Evolutionary conservation across 1,140 invertebrate species (phyloP).

Genomic region (Propsilocerus akamusi): DNA sequence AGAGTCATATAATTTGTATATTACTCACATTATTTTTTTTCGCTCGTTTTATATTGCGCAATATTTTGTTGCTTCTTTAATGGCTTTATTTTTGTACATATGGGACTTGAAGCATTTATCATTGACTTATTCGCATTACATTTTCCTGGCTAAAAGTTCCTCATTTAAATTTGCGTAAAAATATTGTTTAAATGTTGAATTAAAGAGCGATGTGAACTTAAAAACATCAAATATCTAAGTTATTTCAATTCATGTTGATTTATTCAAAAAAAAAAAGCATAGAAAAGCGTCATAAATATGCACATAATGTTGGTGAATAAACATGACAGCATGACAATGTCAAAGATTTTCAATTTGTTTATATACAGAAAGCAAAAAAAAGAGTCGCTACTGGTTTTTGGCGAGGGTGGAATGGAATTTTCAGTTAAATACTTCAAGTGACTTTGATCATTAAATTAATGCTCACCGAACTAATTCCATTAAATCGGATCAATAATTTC

Average conservation of each 20-base stretch:
- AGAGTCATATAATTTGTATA: conserved; percentile 1
- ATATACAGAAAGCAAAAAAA: neutral
- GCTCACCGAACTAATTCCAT: neutral
- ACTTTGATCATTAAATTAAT: conserved; percentile 1
- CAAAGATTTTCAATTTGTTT: too few relatives aligned
- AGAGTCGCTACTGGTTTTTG: neutral
- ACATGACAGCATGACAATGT: conserved; percentile 2
- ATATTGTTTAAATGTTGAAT: too few relatives aligned
- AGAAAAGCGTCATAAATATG: too few relatives aligned
- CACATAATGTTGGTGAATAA: neutral
- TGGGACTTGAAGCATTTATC: neutral
- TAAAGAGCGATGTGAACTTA: too few relatives aligned
- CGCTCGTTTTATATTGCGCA: neutral
- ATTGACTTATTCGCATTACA: neutral
- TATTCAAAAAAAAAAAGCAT: too few relatives aligned
- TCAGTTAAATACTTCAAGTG: neutral
- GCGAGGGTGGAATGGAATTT: neutral
- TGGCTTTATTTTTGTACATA: neutral
- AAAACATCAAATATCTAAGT: too few relatives aligned
- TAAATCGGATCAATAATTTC: neutral
- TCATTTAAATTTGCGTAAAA: too few relatives aligned
- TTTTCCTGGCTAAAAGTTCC: neutral
- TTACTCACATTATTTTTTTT: neutral
- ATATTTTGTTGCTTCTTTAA: conserved; percentile 5
- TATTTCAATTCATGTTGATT: too few relatives aligned